Base-by-base conservation (phyloP, 1,140 invertebrate species). In the Drepana arcuata region DNA sequence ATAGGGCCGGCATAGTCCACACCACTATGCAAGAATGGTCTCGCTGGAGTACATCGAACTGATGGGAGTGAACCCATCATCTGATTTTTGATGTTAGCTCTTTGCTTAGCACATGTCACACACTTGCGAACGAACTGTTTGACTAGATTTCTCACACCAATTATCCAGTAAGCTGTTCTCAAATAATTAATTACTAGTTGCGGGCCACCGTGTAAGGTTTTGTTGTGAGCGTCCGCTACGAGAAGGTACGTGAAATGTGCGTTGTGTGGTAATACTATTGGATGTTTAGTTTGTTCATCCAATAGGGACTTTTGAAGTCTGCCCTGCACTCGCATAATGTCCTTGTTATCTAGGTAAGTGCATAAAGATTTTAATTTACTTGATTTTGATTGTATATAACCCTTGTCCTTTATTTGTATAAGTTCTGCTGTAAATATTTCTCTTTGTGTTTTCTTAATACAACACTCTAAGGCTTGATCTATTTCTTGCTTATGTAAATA, bases 1-100 rank as follows among this genome's bases (percentile, higher is more conserved):
- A 62, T 46, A 2, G 51, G 59, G 0, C 55, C 59, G 11, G 52
- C 52, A 40, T 48, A 62, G 21, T 62, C 54, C 1, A 59, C 47
- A 1, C 51, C 54, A n/a, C 30, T 34, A 6, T 27, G 24, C 16
- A 34, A 6, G 21, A 46, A 52, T 25, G 28, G 18, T 24, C 36
- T 18, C 0, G 35, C 26, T 13, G 35, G 26, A 1, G 16, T 37
- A 26, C 35, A 37, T 13, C 35, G 12, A 9, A 29, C 35, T 2
- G 27, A 12, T 1, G 35, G 35, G 5, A 37, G 16, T 18, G 15
- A 14, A 2, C 35, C 27, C 35, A 37, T 37, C 1, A 37, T 9
- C 12, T 21, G 34, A 7, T 16, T 36, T 12, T 13, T 27, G 11
- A 26, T 10, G 15, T 7, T 27, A 6, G 16, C 35, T 14, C 11